These are phyloP conservation scores for Hylomyscus alleni DNA, from an alignment of 2,797 vertebrate species.

Conservation along the genomic window DNA sequence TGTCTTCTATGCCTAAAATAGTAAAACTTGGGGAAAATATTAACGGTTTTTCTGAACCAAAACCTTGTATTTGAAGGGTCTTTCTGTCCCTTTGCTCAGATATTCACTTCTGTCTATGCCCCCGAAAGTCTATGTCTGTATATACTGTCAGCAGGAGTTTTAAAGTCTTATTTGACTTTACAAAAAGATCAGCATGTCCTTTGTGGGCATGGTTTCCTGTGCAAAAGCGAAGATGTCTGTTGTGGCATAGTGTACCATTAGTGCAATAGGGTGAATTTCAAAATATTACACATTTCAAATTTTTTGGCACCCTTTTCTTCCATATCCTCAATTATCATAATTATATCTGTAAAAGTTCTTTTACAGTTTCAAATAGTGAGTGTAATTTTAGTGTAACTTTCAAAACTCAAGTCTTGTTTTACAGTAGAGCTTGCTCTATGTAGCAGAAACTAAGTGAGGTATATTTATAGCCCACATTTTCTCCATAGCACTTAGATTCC, in stretches of 20 bases:
- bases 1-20: conserved; percentile 73
- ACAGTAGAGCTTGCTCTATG: not conserved
- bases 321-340: not conserved
- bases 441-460: conserved; percentile 36
- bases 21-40: conserved; percentile 82
- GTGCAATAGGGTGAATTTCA: not conserved
- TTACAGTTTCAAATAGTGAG: conserved; percentile 56
- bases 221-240: not conserved
- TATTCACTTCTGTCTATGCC: conserved; percentile 81
- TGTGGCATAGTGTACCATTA: not conserved
- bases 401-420: conserved; percentile 50
- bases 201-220: not conserved
- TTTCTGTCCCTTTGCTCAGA: conserved; percentile 76
- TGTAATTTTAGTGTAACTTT: conserved; percentile 52
- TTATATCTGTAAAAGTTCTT: conserved; percentile 55
- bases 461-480: not conserved
- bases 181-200: conserved; percentile 59
- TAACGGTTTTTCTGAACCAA: conserved; percentile 78
- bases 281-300: conserved; percentile 50
- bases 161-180: conserved; percentile 27
- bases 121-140: conserved; percentile 72
- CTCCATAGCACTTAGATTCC: not conserved
- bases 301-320: not conserved
- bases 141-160: conserved; percentile 78
- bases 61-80: conserved; percentile 83